Evolutionary conservation across 2,888 invertebrate species (phyloP), one percentile per base, ranked within the genome.

Genomic region (Noctua comes): DNA sequence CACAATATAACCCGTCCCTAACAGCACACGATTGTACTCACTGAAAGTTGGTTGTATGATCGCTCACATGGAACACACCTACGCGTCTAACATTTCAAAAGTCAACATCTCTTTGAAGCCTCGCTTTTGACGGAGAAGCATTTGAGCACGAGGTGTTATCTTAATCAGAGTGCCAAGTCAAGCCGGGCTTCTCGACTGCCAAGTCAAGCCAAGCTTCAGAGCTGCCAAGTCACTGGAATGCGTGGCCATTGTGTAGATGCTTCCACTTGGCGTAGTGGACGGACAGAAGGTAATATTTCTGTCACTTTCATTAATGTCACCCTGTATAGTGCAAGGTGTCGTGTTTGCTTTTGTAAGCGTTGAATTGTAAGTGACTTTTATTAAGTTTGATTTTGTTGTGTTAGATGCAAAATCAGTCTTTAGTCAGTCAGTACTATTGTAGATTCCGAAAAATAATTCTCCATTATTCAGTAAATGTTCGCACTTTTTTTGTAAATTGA

Each of bases 131-230:
- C 86, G 90, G 88, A 91, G 74, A 89, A 89, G 88, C 90, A 86
- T 90, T 91, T 89, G 88, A 91, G 91, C 90, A 90, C 88, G 87
- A 92, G 91, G 93, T 91, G 94, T 95, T 95, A 94, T 95, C 95
- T 95, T 94, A 94, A 95, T 95, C 95, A 95, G 90, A 90, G 87
- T 90, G 93, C 91, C 92, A 93, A 92, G 92, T 91, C 90, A 91
- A 69, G 83, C 70, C 69, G n/a, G 62, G 71, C 27, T 57, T 64
- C 80, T 72, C 59, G 43, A 66, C 66, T 90, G 93, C 91, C 92
- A 93, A 92, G 92, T 90, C 90, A 91, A 86, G 83, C 69, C 68
- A 68, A 36, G 57, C 57, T 80, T 57, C 82, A 51, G 73, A 68
- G 78, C 70, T 83, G 86, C 76, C 68, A 93, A 92, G 92, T 91